These are phyloP conservation scores for Sebastes flavidus DNA, from an alignment of 2,797 vertebrate species.

Conservation along the genomic window DNA sequence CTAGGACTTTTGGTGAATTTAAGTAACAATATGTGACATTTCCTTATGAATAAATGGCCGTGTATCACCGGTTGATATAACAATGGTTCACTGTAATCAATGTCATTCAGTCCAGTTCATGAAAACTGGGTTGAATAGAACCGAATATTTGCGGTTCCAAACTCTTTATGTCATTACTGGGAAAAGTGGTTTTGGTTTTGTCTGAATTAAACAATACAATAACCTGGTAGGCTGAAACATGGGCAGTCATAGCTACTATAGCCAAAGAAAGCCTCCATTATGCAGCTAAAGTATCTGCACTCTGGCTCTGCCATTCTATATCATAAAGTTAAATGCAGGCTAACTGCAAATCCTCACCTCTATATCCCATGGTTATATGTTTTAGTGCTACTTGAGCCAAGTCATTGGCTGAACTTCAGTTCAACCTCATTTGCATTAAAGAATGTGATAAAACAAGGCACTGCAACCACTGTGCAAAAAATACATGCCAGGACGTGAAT, in stretches of 20 bases:
- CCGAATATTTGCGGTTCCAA: not conserved
- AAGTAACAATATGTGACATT: conserved; percentile 65
- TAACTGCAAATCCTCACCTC: no score
- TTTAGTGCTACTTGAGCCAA: no score
- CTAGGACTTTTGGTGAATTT: conserved; percentile 43
- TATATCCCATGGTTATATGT: no score
- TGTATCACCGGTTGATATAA: conserved; percentile 26
- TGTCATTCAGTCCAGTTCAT: conserved; percentile 23
- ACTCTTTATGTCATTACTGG: not conserved
- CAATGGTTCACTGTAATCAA: conserved; percentile 27
- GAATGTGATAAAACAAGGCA: not conserved
- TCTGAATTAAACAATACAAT: not conserved
- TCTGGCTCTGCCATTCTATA: not conserved
- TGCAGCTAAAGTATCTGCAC: not conserved
- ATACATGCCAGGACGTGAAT: not conserved
- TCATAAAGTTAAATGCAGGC: not conserved
- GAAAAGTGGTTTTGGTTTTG: not conserved
- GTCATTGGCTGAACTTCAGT: no score
- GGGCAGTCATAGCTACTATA: not conserved
- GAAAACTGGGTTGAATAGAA: not conserved
- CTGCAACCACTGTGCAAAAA: not conserved
- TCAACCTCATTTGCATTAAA: not conserved
- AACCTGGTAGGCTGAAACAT: no score
- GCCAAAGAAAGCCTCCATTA: not conserved
- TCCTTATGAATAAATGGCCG: conserved; percentile 57